Percentiles rank a stretch among this genome's conserved stretches.
Conservation (phyloP, 2,113 vertebrate genomes). For the Sigmodon hispidus region DNA sequence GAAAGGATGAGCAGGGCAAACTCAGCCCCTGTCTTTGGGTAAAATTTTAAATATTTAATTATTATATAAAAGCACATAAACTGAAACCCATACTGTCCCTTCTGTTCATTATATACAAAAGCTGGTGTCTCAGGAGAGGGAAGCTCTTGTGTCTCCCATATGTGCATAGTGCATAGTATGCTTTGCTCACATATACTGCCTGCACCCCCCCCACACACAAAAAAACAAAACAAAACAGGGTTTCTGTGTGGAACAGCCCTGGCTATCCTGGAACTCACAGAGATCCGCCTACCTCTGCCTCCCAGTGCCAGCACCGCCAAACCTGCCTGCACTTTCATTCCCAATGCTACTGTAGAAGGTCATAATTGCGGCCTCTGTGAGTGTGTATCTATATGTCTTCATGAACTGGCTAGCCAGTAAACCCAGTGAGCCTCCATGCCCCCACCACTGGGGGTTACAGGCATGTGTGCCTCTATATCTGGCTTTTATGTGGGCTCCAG, state of each 20-base stretch:
- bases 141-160: no score
- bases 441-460: background rate
- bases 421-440: background rate
- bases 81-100: background rate
- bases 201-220: no score
- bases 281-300: no score
- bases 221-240: no score
- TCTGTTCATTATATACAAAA: background rate
- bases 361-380: background rate
- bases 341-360: background rate
- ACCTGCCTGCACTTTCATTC: background rate
- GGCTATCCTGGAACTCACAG: no score
- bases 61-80: background rate
- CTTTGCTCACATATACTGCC: background rate
- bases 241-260: no score
- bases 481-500: background rate
- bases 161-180: background rate
- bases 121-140: background rate
- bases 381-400: background rate
- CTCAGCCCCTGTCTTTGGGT: background rate
- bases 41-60: conserved; percentile 18
- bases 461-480: background rate
- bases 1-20: background rate
- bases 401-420: background rate
- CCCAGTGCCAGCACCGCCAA: no score